Conservation (phyloP, 2,113 vertebrate species). For the Rhinoderma darwinii region DNA sequence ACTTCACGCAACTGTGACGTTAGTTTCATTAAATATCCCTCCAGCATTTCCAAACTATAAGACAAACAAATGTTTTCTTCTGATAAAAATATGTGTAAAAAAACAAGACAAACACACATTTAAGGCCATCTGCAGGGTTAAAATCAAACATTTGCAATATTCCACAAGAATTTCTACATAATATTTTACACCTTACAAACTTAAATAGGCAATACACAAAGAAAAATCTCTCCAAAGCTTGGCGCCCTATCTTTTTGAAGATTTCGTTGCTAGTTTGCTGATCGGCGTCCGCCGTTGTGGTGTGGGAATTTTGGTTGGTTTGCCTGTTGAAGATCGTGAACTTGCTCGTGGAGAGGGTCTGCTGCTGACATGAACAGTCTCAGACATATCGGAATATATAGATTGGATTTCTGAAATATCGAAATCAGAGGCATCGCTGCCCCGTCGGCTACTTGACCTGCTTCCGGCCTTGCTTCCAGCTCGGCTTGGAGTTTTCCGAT, state of each 20-base stretch:
- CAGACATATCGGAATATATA: constrained; percentile 89
- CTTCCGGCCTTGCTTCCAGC: constrained; percentile 95
- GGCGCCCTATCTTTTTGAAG: constrained; percentile 92
- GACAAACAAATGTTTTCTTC: constrained; percentile 73
- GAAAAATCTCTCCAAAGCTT: constrained; percentile 66
- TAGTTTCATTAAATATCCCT: constrained; percentile 78
- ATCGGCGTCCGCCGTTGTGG: constrained; percentile 86
- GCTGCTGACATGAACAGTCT: constrained; percentile 81
- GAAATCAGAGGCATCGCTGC: constrained; percentile 96
- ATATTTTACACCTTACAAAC: constrained; percentile 97
- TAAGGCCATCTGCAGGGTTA: constrained; percentile 90
- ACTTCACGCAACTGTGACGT: constrained; percentile 80
- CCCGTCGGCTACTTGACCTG: constrained; percentile 91
- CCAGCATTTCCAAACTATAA: constrained; percentile 76
- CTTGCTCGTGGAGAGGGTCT: constrained; percentile 81
- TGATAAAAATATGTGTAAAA: constrained; percentile 89
- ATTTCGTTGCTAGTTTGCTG: constrained; percentile 84
- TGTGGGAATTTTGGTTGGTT: constrained; percentile 95
- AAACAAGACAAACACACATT: constrained; percentile 93
- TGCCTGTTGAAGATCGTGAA: constrained; percentile 82
- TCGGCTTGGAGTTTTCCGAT: constrained; percentile 80
- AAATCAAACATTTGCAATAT: constrained; percentile 88
- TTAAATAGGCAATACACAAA: constrained; percentile 88
- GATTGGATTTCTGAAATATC: constrained; percentile 99
- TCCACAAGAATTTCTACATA: constrained; percentile 91